Base-by-base conservation (phyloP, 2,113 vertebrate genomes). In the Pterocles orientalis region DNA sequence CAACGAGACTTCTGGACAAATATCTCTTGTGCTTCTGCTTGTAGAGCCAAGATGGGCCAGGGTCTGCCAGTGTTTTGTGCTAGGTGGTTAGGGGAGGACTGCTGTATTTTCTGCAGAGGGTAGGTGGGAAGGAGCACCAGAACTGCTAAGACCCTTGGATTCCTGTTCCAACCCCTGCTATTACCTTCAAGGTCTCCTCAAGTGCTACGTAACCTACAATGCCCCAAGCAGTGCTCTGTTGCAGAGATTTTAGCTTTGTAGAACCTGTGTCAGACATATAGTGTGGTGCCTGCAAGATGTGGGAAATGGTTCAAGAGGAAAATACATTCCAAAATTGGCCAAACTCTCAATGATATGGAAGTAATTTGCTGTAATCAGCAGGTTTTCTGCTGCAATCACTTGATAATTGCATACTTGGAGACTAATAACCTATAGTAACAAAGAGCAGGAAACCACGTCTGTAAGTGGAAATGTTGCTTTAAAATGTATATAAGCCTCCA, bases 321-420 rank as follows among this genome's bases (percentile, higher is more conserved):
- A 82, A 43, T 90, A 56, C 1, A 0, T 62, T 80, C 31, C 43
- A 77, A 90, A 83, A 66, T n/a, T 56, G 48, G 43, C 45, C 87
- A 85, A 90, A 80, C 24, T 65, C 25, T 85, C n/a, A 23, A 31
- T 92, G 34, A 36, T 86, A 66, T 66, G 76, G 68, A 86, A 95
- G 36, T 83, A 88, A 93, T 93, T 93, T 92, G 29, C 50, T 88
- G 43, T 83, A 85, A 88, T 94, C 62, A 73, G 50, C 68, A 72
- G 29, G 31, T 88, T 93, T 94, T 93, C 53, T 89, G 71, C 79
- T 80, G 65, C 48, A 95, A 34, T 90, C 73, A 62, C 65, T 94
- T 79, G 90, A n/a, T 94, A 96, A 87, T 66, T 97, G 57, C 29
- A 12, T 85, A 61, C 61, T 93, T 95, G 66, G 51, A 94, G 43